Base-by-base conservation (phyloP, 2,113 vertebrate species). In the Callithrix jacchus region DNA sequence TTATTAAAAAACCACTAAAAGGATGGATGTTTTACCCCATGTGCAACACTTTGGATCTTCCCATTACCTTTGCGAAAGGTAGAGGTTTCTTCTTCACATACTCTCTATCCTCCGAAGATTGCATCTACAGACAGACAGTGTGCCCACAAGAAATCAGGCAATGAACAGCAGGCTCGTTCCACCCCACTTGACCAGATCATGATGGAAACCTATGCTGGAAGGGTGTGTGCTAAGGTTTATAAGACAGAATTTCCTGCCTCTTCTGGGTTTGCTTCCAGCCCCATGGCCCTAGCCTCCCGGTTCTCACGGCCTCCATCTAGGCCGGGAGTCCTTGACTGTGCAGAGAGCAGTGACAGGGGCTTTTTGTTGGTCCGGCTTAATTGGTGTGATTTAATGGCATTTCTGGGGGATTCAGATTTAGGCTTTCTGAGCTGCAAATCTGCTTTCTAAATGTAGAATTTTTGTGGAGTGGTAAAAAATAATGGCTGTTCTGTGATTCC, bases 371-470 rank as follows among this genome's bases (percentile, higher is more conserved):
- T 97, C 97, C 95, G 0, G 89, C 95, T 96, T 98, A 98, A 98
- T 98, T 97, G 97, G 96, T 86, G 93, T 97, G 96, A 97, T 98
- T 97, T 97, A 98, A 97, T 97, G 96, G 97, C 18, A 0, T 95
- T 95, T 94, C 87, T 96, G 97, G 94, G 6, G 13, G 89, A 92
- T 96, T 96, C 95, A 97, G 96, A 95, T 98, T 98, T 97, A 96
- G 89, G 96, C 83, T 91, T 97, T 95, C 91, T 82, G 93, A 96
- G 96, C 96, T 89, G 94, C 97, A 98, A 97, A 98, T 98, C 97
- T 98, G 97, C 97, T 97, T 98, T 96, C 98, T 97, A 98, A 98
- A 98, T 97, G 97, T 97, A 95, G 97, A 97, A 96, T 95, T 97
- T 98, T 98, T 98, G 91, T 90, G 85, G 97, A 96, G 97, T 35